Evolutionary conservation across 2,113 vertebrate genomes (phyloP).

Genomic region (Herpailurus yagouaroundi): DNA sequence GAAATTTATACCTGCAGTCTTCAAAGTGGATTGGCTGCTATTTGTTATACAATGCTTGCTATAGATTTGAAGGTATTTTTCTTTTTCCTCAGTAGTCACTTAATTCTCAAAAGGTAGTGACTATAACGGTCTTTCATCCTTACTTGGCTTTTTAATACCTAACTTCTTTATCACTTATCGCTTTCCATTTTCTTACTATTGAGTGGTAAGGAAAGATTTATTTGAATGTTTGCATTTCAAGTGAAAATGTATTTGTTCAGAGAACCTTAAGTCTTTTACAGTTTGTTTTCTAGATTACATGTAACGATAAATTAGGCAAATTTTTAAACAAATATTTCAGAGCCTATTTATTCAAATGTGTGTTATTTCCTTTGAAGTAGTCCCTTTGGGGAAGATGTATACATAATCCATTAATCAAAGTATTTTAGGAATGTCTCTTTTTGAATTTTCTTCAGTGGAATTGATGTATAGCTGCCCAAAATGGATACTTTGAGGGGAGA

Average conservation of each 20-base stretch:
- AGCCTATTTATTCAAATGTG: conserved; percentile 36
- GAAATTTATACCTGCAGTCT: not conserved
- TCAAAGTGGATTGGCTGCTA: conserved; percentile 9
- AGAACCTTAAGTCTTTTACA: not conserved
- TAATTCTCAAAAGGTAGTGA: not conserved
- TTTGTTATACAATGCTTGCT: not conserved
- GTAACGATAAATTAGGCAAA: conserved; percentile 25
- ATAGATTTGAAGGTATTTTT: not conserved
- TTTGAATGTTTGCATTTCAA: conserved; percentile 41
- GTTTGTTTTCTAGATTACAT: not conserved
- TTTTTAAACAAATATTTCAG: conserved; percentile 29
- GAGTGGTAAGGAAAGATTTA: not conserved
- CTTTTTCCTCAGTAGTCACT: not conserved
- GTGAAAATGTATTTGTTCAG: conserved; percentile 40
- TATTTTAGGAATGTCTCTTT: conserved; percentile 48
- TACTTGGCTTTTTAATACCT: not conserved
- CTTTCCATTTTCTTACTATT: conserved; percentile 8
- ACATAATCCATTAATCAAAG: conserved; percentile 46
- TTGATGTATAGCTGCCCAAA: conserved; percentile 50
- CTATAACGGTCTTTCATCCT: not conserved
- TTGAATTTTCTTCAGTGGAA: not conserved
- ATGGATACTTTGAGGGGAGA: conserved; percentile 38
- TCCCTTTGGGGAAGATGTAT: conserved; percentile 42
- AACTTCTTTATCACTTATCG: not conserved
- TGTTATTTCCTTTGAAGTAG: conserved; percentile 49